Evolutionary conservation across 2,888 invertebrate species (phyloP), one percentile per base, ranked within the genome.

Genomic region (Tipula helvola): DNA sequence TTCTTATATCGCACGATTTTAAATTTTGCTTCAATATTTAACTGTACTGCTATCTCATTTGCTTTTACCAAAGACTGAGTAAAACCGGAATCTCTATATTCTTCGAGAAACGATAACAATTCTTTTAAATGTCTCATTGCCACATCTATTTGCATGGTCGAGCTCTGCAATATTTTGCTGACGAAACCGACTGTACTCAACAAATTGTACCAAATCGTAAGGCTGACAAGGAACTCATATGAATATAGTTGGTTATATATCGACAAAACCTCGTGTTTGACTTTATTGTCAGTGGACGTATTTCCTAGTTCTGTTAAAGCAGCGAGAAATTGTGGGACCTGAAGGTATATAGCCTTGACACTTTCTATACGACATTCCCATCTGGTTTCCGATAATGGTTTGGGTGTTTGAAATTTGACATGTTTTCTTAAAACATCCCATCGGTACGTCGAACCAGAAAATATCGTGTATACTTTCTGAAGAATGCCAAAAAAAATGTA

Each of bases 21-120:
- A 86, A 86, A 86, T 86, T 36, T 12, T 86, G 86, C 10, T 28
- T 28, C 44, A 52, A 86, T 86, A 57, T 86, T 86, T 41, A 86
- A 86, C 3, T 86, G 28, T 47, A 47, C 18, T 36, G 16, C 86
- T 44, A 18, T 86, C 44, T 86, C 86, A 12, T 44, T 44, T 8
- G 44, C 10, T 86, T 52, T 36, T 2, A 36, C 42, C 36, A 86
- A 85, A 85, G 18, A 18, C 71, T 39, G 41, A 16, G 44, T 16
- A 41, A 86, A 86, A 85, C 85, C 57, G 57, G 1, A 42, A 41
- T 47, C 83, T 42, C 44, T 86, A 47, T 12, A 86, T 86, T 86
- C 13, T 86, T 86, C 85, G 12, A 85, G 42, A 85, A 16, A 85
- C 16, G 42, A 28, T 18, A 85, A 85, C 1, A 85, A 16, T 36